Evolutionary conservation across 2,113 vertebrate species (phyloP).

Genomic region (Cephalopterus ornatus): DNA sequence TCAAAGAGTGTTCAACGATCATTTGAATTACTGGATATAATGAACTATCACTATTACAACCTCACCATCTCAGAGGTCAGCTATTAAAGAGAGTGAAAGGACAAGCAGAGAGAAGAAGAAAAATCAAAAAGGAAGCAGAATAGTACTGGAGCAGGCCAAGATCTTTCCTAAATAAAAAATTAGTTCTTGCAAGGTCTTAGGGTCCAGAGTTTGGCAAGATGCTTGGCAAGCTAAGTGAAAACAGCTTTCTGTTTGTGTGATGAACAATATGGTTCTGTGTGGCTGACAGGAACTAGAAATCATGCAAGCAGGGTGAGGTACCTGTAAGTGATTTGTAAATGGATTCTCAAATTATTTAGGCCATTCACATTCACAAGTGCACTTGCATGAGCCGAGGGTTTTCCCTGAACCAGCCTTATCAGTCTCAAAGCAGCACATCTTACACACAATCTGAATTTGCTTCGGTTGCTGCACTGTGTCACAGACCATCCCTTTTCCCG

Average conservation of each 20-base stretch:
- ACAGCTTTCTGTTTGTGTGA: neutral
- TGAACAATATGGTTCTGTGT: neutral
- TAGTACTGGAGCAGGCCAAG: neutral
- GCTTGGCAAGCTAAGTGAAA: neutral
- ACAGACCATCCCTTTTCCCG: neutral
- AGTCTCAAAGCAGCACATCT: neutral
- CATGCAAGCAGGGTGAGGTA: neutral
- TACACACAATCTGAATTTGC: neutral
- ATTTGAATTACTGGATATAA: neutral
- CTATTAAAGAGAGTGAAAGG: neutral
- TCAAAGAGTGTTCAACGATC: neutral
- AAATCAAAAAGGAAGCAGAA: neutral
- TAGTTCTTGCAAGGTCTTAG: fast-evolving
- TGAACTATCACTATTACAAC: neutral
- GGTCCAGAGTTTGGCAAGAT: neutral
- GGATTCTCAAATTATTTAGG: neutral
- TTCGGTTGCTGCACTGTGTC: neutral
- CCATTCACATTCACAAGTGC: neutral
- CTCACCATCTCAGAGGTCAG: neutral
- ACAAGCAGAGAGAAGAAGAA: neutral
- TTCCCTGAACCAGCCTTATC: neutral
- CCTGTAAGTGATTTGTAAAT: neutral
- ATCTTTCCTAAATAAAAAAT: neutral
- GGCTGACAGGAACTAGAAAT: neutral
- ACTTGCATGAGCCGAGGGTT: neutral